Evolutionary conservation across 2,113 vertebrate genomes (phyloP), one percentile per base, ranked within the genome.

Genomic region (Chitala chitala): DNA sequence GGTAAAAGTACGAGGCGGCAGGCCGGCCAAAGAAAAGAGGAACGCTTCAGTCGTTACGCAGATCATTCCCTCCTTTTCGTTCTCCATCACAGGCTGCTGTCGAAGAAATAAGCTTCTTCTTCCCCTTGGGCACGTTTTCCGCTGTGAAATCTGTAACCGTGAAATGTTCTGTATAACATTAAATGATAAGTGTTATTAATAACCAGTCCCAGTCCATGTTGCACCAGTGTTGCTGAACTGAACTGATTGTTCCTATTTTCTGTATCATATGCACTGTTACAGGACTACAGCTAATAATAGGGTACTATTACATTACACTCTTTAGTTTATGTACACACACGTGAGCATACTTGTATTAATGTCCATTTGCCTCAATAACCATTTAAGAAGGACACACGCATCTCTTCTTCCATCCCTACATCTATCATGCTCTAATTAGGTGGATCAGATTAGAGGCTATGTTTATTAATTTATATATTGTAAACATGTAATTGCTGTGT

Each of bases 381-480:
- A n/a, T n/a, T 17, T 73, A n/a, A 56, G 5, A 59, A 42, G 50
- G 10, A 8, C 8, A 12, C 1, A 26, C 26, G 22, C 17, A 24
- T 22, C 71, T 22, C 26, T 56, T 63, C 40, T 36, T 40, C n/a
- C 46, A 17, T 56, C 13, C 68, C 26, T 79, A 53, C 70, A 31
- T 50, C 55, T 76, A 77, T 75, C 79, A 83, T 82, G 78, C 82
- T 86, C 86, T 89, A 89, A 89, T 90, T 91, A 88, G 83, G 85
- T 85, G 71, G 83, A 90, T 87, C 89, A 86, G 87, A 89, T 90
- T 89, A 88, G 90, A 88, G 87, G 86, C 89, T 88, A 87, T 88
- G 85, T 85, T 89, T 81, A 78, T 86, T 90, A 88, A 91, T 90
- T 89, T 87, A 89, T 90, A 88, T 87, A 88, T 91, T 86, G 84